phyloP scores from a whole-genome alignment of 2,888 invertebrate genomes.

The Chaetogeoica ovagalla region DNA sequence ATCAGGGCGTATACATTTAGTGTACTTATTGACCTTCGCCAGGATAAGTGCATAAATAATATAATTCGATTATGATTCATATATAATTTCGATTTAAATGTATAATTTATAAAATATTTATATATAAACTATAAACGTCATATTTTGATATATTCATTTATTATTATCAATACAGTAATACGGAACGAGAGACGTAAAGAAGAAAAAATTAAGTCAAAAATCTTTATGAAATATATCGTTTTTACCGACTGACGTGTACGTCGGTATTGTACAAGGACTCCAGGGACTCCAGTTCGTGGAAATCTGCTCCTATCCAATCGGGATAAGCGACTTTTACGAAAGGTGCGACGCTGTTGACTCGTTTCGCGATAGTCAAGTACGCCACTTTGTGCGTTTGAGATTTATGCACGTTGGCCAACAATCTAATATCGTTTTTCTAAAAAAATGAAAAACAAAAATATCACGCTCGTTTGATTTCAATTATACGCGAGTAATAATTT shows the following conservation, averaged over 20 bases:
- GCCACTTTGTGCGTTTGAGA: slow-evolving; percentile 57
- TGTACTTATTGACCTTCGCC: background rate
- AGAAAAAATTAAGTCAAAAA: background rate
- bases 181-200: too few relatives aligned
- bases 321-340: slow-evolving; percentile 78
- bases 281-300: slow-evolving; percentile 60
- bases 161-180: too few relatives aligned
- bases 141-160: too few relatives aligned
- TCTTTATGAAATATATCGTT: background rate
- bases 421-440: slow-evolving; percentile 35
- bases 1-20: background rate
- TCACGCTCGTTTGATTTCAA: background rate
- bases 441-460: background rate
- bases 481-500: too few relatives aligned
- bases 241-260: slow-evolving; percentile 63
- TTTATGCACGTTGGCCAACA: slow-evolving; percentile 18
- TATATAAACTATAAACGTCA: too few relatives aligned
- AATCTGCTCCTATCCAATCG: slow-evolving; percentile 64
- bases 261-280: slow-evolving; percentile 68
- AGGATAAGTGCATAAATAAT: background rate
- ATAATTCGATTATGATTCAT: slow-evolving; percentile 23
- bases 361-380: slow-evolving; percentile 65
- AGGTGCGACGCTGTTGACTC: slow-evolving; percentile 67
- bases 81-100: too few relatives aligned
- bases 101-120: too few relatives aligned